Percentiles rank a stretch among this genome's conserved stretches.
Conservation (phyloP, 1,140 invertebrate genomes). For the Polyergus mexicanus region DNA sequence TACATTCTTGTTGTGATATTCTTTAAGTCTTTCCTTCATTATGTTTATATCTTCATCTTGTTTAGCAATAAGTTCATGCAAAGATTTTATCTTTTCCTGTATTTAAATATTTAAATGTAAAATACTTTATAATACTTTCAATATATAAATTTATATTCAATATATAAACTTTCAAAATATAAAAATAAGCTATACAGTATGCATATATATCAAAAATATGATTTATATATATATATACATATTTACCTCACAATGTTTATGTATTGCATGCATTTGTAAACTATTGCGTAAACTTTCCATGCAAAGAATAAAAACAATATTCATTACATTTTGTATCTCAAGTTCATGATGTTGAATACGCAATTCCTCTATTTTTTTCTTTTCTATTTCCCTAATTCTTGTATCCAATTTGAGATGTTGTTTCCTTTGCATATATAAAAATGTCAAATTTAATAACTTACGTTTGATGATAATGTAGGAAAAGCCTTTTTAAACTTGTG, state of each 20-base stretch:
- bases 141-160: no score
- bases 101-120: slow-evolving; percentile 34
- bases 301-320: slow-evolving; percentile 83
- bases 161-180: neutral
- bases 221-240: neutral
- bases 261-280: slow-evolving; percentile 76
- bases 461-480: neutral
- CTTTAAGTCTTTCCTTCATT: slow-evolving; percentile 49
- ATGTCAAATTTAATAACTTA: slow-evolving; percentile 36
- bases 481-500: neutral
- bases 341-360: slow-evolving; percentile 77
- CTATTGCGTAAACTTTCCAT: slow-evolving; percentile 82
- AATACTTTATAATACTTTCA: neutral
- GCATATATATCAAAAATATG: neutral
- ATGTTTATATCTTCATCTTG: slow-evolving; percentile 68
- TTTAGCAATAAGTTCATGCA: slow-evolving; percentile 68
- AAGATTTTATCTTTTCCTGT: slow-evolving; percentile 72
- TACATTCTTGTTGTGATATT: slow-evolving; percentile 67
- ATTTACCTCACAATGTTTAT: slow-evolving; percentile 77
- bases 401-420: slow-evolving; percentile 56
- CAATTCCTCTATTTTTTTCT: slow-evolving; percentile 74
- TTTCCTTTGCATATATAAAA: slow-evolving; percentile 61
- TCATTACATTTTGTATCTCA: slow-evolving; percentile 82
- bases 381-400: slow-evolving; percentile 63
- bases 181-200: neutral